These are phyloP conservation scores for Ditula angustiorana DNA, from an alignment of 2,888 invertebrate species.

Conservation along the genomic window DNA sequence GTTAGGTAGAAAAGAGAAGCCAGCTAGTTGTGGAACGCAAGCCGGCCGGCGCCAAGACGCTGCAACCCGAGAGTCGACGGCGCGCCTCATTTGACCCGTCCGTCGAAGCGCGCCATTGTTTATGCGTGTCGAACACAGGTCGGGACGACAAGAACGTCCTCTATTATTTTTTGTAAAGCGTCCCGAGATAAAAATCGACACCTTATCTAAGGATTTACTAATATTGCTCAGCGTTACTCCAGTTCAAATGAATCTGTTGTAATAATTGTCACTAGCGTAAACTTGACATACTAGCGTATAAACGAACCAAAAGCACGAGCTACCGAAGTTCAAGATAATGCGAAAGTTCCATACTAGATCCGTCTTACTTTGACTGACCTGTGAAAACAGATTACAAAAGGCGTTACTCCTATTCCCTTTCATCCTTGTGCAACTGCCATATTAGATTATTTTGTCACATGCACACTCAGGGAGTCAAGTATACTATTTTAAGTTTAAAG, in stretches of 20 bases:
- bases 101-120: conserved; percentile 73
- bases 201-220: conserved; percentile 31
- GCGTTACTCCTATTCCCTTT: too few relatives aligned
- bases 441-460: too few relatives aligned
- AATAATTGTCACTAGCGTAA: not conserved
- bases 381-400: too few relatives aligned
- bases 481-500: too few relatives aligned
- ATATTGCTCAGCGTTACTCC: conserved; percentile 8
- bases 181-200: conserved; percentile 52
- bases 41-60: conserved; percentile 70
- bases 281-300: too few relatives aligned
- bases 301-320: too few relatives aligned
- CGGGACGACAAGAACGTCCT: conserved; percentile 55
- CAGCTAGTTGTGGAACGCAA: conserved; percentile 12
- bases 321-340: too few relatives aligned
- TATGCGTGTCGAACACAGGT: conserved; percentile 68
- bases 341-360: too few relatives aligned
- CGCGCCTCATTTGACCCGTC: conserved; percentile 80
- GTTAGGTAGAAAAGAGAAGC: not conserved
- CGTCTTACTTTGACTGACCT: too few relatives aligned
- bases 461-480: too few relatives aligned
- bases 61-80: conserved; percentile 81
- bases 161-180: conserved; percentile 55
- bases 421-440: too few relatives aligned
- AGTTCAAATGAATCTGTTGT: not conserved